phyloP scores from a whole-genome alignment of 64 coral and sea anemone genomes.

The Stichodactyla mertensii region DNA sequence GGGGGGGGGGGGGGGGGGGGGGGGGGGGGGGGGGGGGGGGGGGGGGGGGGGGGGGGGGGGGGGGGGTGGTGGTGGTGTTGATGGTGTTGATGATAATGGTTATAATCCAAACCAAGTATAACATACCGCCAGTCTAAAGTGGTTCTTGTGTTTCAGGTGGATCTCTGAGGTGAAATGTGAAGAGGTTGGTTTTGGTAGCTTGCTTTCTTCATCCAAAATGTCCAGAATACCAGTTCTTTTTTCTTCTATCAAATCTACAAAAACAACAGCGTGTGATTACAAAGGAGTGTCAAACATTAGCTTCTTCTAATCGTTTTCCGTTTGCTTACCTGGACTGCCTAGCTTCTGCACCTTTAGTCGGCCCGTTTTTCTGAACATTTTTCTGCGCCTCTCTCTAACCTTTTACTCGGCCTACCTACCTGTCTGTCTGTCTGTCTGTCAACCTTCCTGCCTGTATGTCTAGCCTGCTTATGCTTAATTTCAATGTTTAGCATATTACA shows the following conservation, averaged over 20 bases:
- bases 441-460: not conserved
- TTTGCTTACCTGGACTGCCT: too few species aligned
- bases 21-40: too few species aligned
- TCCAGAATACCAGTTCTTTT: conserved; percentile 91
- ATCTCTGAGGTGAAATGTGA: conserved; percentile 92
- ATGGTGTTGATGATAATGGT: not conserved
- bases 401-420: not conserved
- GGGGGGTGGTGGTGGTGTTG: not conserved
- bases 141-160: conserved; percentile 90
- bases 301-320: not conserved
- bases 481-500: too few species aligned
- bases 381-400: too few species aligned
- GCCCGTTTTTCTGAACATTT: too few species aligned
- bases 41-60: too few species aligned
- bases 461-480: not conserved
- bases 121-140: conserved; percentile 81
- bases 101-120: not conserved
- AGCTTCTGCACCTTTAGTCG: too few species aligned
- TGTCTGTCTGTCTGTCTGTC: not conserved
- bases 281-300: not conserved
- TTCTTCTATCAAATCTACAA: conserved; percentile 72
- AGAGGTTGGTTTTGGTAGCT: conserved; percentile 86
- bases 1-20: too few species aligned
- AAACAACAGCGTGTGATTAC: not conserved
- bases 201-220: conserved; percentile 96